These are phyloP conservation scores for Oreotragus oreotragus DNA, from an alignment of 2,113 vertebrate genomes.

Conservation along the genomic window DNA sequence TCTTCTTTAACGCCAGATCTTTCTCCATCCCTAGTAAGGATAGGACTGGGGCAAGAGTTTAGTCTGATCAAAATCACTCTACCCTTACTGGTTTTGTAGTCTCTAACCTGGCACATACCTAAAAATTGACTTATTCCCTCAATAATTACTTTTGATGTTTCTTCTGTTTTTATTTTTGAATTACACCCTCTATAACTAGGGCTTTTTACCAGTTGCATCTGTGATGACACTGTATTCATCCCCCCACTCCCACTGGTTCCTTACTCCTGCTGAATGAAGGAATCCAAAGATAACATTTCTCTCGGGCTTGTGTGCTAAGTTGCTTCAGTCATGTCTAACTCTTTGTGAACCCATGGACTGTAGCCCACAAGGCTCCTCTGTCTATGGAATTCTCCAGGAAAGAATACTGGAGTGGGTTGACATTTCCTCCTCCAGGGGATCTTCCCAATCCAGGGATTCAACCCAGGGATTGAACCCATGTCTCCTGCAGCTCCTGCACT, in stretches of 20 bases:
- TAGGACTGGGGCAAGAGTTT: neutral
- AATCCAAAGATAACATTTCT: neutral
- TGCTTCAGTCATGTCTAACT: neutral
- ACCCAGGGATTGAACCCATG: neutral
- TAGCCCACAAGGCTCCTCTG: neutral
- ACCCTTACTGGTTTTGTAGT: neutral
- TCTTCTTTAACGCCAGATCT: neutral
- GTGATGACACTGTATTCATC: neutral
- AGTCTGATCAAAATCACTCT: neutral
- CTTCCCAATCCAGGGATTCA: neutral
- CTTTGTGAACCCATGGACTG: neutral
- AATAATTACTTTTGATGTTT: neutral
- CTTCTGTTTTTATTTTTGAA: neutral
- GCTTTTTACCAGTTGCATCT: neutral
- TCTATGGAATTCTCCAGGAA: neutral
- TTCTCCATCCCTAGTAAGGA: neutral
- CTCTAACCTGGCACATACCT: accelerated
- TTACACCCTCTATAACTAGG: no score
- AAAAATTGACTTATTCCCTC: neutral
- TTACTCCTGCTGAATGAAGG: neutral
- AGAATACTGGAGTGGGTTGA: neutral
- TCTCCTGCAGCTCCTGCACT: neutral
- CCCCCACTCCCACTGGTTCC: accelerated
- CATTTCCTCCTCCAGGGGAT: neutral
- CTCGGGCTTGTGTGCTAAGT: neutral